Conservation (phyloP, 2,888 invertebrate species). For the Pasiphila rectangulata region DNA sequence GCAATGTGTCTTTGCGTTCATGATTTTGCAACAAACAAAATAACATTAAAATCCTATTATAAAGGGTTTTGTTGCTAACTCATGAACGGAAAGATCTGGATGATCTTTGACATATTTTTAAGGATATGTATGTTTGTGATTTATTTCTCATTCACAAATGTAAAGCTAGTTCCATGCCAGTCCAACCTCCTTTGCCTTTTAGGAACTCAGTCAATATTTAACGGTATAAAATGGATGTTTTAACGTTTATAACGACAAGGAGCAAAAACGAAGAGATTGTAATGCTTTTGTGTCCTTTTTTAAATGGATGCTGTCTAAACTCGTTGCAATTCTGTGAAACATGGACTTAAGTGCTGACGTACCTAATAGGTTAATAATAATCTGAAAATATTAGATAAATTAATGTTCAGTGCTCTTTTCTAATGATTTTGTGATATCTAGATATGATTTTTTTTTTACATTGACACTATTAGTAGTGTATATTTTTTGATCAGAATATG, state of each 20-base stretch:
- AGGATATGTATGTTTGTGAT: too few species aligned
- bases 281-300: too few species aligned
- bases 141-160: background rate
- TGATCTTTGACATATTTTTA: too few species aligned
- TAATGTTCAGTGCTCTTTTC: slow-evolving; percentile 21
- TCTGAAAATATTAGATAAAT: slow-evolving; percentile 12
- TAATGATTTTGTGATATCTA: slow-evolving; percentile 31
- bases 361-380: slow-evolving; percentile 34
- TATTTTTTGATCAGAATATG: slow-evolving; percentile 1
- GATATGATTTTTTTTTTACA: slow-evolving; percentile 10
- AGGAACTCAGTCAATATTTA: slow-evolving; percentile 20
- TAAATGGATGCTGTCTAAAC: too few species aligned
- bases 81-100: too few species aligned
- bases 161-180: slow-evolving; percentile 16
- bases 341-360: slow-evolving; percentile 30
- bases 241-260: background rate
- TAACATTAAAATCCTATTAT: too few species aligned
- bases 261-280: too few species aligned
- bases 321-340: slow-evolving; percentile 1
- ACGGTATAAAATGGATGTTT: too few species aligned
- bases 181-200: slow-evolving; percentile 16
- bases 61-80: too few species aligned
- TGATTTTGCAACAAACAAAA: too few species aligned
- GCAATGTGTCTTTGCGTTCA: too few species aligned
- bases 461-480: slow-evolving; percentile 15